These are phyloP conservation scores for Rhincodon typus DNA, from an alignment of 2,797 vertebrate genomes.

Conservation along the genomic window DNA sequence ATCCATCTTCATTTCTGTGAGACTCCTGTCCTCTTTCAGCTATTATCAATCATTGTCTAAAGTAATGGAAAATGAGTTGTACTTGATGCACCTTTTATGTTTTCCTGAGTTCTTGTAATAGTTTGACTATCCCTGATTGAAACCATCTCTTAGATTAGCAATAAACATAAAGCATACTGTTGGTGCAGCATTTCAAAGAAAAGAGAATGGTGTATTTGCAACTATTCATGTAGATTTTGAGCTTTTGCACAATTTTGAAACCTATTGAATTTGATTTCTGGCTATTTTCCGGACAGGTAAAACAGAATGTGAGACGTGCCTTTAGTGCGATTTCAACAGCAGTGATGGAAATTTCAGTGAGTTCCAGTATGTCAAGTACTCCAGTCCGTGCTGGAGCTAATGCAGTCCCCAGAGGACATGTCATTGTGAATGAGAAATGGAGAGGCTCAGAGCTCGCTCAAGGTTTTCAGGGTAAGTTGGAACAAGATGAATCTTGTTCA, in stretches of 20 bases:
- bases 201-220: neutral
- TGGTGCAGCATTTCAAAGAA: neutral
- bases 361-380: slow-evolving; percentile 32
- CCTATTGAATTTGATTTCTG: neutral
- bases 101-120: neutral
- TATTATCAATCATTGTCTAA: neutral
- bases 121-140: neutral
- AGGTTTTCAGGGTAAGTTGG: slow-evolving; percentile 56
- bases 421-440: slow-evolving; percentile 61
- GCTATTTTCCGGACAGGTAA: neutral
- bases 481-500: neutral
- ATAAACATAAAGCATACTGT: neutral
- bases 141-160: neutral
- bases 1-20: neutral
- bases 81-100: neutral
- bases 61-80: neutral
- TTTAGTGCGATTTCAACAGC: neutral
- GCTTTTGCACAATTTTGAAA: neutral
- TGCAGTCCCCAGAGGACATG: slow-evolving; percentile 56
- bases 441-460: slow-evolving; percentile 55
- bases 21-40: neutral
- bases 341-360: slow-evolving; percentile 37
- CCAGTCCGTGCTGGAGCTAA: slow-evolving; percentile 44
- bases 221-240: neutral
- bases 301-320: neutral